Conservation (phyloP, 2,113 vertebrate species). For the Psittacula cyanocephala region DNA sequence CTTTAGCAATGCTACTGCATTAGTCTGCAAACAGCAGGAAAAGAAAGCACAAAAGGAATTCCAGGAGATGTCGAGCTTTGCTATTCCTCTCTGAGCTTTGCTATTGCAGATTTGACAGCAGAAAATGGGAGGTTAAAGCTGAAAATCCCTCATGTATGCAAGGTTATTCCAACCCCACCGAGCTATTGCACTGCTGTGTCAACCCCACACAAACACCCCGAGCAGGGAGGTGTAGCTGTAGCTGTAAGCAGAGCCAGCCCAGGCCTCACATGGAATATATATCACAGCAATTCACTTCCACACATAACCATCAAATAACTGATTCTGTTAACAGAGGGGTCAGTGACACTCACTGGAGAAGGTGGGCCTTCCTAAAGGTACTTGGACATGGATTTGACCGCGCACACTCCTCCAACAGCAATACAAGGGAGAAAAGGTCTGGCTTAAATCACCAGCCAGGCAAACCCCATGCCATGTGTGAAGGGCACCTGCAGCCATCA, state of each 20-base stretch:
- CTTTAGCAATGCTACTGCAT: neutral
- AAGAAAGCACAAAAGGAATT: accelerated
- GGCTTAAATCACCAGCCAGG: neutral
- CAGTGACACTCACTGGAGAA: neutral
- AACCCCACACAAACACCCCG: neutral
- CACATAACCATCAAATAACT: neutral
- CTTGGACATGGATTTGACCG: neutral
- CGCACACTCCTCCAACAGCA: accelerated
- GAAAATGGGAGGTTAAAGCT: neutral
- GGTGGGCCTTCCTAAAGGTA: neutral
- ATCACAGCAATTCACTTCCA: neutral
- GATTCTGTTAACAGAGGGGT: neutral
- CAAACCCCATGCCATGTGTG: neutral
- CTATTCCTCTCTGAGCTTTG: neutral
- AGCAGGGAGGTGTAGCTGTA: neutral
- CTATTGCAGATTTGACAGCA: neutral
- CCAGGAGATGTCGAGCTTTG: neutral
- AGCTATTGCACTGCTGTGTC: too few relatives aligned
- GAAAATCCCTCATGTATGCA: neutral
- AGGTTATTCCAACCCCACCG: neutral
- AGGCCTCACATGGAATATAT: neutral
- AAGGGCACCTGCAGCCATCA: neutral
- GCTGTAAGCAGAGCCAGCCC: neutral
- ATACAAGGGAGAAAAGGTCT: neutral
- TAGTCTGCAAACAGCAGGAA: neutral